Base-by-base conservation (phyloP, 2,888 invertebrate genomes). In the Cyaniris semiargus region DNA sequence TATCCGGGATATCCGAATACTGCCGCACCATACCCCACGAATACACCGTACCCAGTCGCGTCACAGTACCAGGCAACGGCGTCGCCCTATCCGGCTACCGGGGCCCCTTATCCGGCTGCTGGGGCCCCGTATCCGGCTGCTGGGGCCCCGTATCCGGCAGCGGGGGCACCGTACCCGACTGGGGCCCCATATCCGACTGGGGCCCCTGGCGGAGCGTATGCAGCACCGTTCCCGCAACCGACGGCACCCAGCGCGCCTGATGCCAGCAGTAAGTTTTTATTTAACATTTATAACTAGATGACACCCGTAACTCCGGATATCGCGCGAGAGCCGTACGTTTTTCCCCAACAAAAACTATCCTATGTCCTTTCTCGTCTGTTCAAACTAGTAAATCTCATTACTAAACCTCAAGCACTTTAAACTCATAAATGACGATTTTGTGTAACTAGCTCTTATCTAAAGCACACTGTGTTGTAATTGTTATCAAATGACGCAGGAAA, bases 161-260 rank as follows among this genome's bases (percentile, higher is more conserved):
- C 27, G 1, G 13, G 44, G n/a, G 82, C 84, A 10, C 87, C 89
- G 0, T 88, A 86, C 72, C 91, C 90, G 60, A 90, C 91, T 0
- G 88, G 74, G 38, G 79, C 83, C 23, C 83, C 86, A 8, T 85
- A 86, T 82, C 86, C 85, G 2, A 75, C 56, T 15, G 58, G 21
- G 10, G 23, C 60, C 2, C 60, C 81, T 10, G 77, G 70, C 8
- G 79, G 76, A 1, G 79, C 44, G 44, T 13, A 13, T 44, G 10
- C 44, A 13, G 44, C 84, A 83, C 84, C 13, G 84, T 79, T n/a
- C 78, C 79, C 79, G 44, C 80, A 82, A 76, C 82, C 82, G 6
- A 66, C 83, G 21, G 82, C 84, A 10, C 87, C 89, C 0, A 88
- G 86, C 71, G 90, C 90, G 60, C 91, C 91, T 0, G 88, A 90